phyloP scores from a whole-genome alignment of 2,797 vertebrate species.

The Melanotaenia parkinsoni region DNA sequence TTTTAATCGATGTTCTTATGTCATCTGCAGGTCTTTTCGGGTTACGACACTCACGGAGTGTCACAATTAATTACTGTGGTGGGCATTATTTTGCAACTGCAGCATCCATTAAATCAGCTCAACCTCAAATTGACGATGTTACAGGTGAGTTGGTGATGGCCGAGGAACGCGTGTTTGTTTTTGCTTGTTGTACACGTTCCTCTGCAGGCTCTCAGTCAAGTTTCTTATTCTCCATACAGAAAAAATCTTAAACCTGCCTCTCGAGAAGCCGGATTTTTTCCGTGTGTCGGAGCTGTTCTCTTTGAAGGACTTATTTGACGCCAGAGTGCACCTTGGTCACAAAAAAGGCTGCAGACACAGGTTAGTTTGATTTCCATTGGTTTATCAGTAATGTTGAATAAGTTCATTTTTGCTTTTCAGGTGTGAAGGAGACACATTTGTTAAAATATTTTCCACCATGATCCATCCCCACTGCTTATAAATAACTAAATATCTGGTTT shows the following conservation, averaged over 20 bases:
- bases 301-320: conserved; percentile 89
- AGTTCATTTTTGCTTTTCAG: background rate
- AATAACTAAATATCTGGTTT: too few species aligned
- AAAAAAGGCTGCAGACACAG: conserved; percentile 93
- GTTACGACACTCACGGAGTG: conserved; percentile 48
- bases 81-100: conserved; percentile 62
- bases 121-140: conserved; percentile 25
- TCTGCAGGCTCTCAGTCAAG: rapidly evolving
- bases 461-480: too few species aligned
- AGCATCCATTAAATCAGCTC: conserved; percentile 32
- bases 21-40: conserved; percentile 67
- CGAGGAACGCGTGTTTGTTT: background rate
- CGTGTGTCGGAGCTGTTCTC: conserved; percentile 89
- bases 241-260: conserved; percentile 77
- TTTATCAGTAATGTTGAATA: background rate
- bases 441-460: too few species aligned
- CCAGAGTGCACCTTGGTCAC: conserved; percentile 94
- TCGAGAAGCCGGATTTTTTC: conserved; percentile 91
- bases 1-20: background rate
- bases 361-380: conserved; percentile 64
- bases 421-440: too few species aligned
- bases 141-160: conserved; percentile 32
- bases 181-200: background rate
- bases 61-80: conserved; percentile 26
- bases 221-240: conserved; percentile 44